Percentiles rank a stretch among this genome's conserved stretches.
phyloP scores from a whole-genome alignment of 2,797 vertebrate genomes.

The Anisognathus igniventris region DNA sequence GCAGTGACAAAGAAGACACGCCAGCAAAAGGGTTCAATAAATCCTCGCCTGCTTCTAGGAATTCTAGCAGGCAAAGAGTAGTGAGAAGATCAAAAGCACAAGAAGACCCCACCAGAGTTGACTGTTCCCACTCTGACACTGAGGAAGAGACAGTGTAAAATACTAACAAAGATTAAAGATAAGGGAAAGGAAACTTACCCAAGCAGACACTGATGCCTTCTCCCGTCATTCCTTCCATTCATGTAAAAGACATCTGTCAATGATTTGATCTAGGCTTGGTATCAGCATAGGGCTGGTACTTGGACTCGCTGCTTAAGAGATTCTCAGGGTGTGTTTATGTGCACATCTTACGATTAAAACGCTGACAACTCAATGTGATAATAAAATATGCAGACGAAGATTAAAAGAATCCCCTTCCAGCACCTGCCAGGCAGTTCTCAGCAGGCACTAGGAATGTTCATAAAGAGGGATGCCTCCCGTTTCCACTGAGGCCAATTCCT shows the following conservation, averaged over 20 bases:
- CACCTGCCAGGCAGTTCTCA: background rate
- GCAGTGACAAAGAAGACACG: background rate
- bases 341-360: background rate
- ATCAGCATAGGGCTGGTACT: background rate
- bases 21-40: background rate
- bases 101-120: background rate
- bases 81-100: background rate
- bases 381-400: background rate
- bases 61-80: background rate
- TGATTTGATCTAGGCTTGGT: background rate
- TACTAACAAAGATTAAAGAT: background rate
- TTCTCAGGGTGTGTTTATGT: background rate
- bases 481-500: background rate
- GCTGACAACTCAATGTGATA: background rate
- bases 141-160: background rate
- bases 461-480: background rate
- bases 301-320: background rate
- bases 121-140: background rate
- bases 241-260: constrained; percentile 25
- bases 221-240: constrained; percentile 21
- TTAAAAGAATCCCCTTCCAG: background rate
- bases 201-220: background rate
- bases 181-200: constrained; percentile 49
- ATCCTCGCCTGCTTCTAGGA: background rate
- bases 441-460: background rate